Conservation (phyloP, 2,113 vertebrate species). For the Epinephelus moara region DNA sequence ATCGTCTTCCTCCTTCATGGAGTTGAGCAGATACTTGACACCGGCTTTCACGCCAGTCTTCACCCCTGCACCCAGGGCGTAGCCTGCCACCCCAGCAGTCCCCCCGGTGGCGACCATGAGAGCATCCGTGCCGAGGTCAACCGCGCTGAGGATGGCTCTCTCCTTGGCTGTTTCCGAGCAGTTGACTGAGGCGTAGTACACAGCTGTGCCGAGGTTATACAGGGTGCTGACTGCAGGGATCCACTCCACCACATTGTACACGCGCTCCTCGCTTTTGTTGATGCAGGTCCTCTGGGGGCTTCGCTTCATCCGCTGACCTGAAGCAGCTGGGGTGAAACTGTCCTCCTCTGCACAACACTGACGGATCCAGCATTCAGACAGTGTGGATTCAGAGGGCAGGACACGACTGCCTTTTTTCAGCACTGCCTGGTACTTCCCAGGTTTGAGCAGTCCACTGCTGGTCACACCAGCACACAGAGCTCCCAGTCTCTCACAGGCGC, state of each 20-base stretch:
- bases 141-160: conserved; percentile 85
- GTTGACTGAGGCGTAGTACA: conserved; percentile 90
- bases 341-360: conserved; percentile 62
- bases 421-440: conserved; percentile 68
- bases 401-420: conserved; percentile 61
- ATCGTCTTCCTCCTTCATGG: conserved; percentile 80
- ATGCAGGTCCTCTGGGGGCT: conserved; percentile 72
- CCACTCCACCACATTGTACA: conserved; percentile 84
- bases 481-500: conserved; percentile 79
- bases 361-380: conserved; percentile 75
- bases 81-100: conserved; percentile 73
- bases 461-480: conserved; percentile 84
- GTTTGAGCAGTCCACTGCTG: conserved; percentile 29
- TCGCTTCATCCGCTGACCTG: conserved; percentile 53
- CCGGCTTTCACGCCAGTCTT: conserved; percentile 87
- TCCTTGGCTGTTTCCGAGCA: conserved; percentile 85
- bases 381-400: conserved; percentile 51
- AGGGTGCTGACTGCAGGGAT: conserved; percentile 87
- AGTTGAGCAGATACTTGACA: conserved; percentile 80
- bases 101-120: conserved; percentile 82
- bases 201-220: conserved; percentile 91
- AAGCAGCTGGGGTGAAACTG: not conserved
- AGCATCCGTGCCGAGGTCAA: conserved; percentile 89
- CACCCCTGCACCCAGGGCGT: conserved; percentile 82
- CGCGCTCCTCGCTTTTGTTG: conserved; percentile 78